Conservation (phyloP, 2,888 invertebrate species). For the Campoletis raptor region DNA sequence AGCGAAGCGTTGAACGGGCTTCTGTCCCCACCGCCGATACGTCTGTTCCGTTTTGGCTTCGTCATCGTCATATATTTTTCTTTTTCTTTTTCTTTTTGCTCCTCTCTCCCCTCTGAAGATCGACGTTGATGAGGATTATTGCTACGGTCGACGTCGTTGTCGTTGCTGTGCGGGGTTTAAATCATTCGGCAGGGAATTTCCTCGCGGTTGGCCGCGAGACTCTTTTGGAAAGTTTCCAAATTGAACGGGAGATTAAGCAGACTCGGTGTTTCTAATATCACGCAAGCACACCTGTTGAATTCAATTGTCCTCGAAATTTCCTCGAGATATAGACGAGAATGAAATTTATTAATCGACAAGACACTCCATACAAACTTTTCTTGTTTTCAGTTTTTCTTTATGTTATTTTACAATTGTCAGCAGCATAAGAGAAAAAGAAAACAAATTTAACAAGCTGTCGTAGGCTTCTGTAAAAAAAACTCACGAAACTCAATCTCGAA, state of each 20-base stretch:
- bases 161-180: neutral
- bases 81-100: neutral
- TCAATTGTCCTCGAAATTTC: slow-evolving; percentile 52
- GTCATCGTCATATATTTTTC: slow-evolving; percentile 9
- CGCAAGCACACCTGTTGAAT: slow-evolving; percentile 46
- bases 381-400: neutral
- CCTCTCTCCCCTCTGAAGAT: neutral
- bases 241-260: slow-evolving; percentile 32
- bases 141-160: neutral
- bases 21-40: slow-evolving; percentile 24
- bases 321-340: neutral
- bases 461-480: too few relatives aligned
- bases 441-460: neutral
- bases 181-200: neutral
- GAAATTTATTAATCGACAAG: neutral
- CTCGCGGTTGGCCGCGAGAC: slow-evolving; percentile 34
- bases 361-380: neutral
- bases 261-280: slow-evolving; percentile 23
- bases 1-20: slow-evolving; percentile 54
- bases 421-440: neutral
- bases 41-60: slow-evolving; percentile 46
- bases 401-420: neutral
- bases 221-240: slow-evolving; percentile 57
- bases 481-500: too few relatives aligned
- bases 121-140: neutral